Percentiles rank a stretch among this genome's conserved stretches.
Conservation (phyloP, 2,888 invertebrate genomes). For the Stratiomys singularior region DNA sequence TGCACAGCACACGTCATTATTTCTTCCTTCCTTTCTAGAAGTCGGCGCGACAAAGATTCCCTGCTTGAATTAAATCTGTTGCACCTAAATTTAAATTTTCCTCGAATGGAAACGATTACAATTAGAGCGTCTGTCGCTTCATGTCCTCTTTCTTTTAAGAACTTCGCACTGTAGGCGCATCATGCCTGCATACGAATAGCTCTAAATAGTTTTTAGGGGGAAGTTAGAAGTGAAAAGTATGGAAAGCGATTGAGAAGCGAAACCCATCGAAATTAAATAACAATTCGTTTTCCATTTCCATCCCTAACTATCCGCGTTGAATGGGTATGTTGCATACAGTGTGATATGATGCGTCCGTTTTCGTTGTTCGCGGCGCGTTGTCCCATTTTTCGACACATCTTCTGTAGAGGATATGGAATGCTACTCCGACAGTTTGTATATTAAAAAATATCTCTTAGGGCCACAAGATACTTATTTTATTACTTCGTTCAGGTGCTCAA, state of each 20-base stretch:
- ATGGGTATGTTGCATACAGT: background rate
- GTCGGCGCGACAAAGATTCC: background rate
- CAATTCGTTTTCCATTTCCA: conserved; percentile 37
- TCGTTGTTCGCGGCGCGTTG: background rate
- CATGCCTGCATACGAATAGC: background rate
- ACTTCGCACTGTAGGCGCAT: background rate
- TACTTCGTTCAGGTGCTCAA: too few relatives aligned
- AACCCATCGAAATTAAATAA: conserved; percentile 40
- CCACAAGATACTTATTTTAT: too few relatives aligned
- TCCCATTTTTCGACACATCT: conserved; percentile 10
- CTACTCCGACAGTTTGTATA: background rate
- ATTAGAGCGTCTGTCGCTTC: background rate
- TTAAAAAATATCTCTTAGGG: background rate
- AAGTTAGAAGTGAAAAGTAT: background rate
- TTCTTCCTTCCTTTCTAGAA: background rate
- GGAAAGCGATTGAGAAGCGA: background rate
- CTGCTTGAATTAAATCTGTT: conserved; percentile 20
- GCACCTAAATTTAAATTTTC: conserved; percentile 33
- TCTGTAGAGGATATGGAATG: background rate
- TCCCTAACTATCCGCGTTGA: conserved; percentile 29
- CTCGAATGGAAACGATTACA: background rate
- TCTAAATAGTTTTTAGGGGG: background rate
- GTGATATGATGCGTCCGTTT: conserved; percentile 34
- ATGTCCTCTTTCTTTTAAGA: background rate
- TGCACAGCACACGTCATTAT: background rate